Evolutionary conservation across 1,140 invertebrate species (phyloP), one percentile per base, ranked within the genome.

Genomic region (Dendrolimus punctatus): DNA sequence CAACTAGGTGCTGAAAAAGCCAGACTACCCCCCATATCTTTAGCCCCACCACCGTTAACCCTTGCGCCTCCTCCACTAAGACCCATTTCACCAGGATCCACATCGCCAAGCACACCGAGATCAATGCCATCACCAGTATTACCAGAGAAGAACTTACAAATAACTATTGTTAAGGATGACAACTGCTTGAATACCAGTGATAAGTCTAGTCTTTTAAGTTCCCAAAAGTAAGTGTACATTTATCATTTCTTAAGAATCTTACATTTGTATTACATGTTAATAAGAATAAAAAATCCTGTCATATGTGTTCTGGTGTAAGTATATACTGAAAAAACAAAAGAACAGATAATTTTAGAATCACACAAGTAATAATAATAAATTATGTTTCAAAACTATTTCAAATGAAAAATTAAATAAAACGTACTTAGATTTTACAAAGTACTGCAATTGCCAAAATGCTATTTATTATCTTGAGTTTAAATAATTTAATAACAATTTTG

Each of bases 141-240:
- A 43, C 82, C 82, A 8, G 83, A 87, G 52, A 87, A 88, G 53
- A 88, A 87, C 51, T 66, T 87, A 6, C 87, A 88, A 64, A 58
- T 87, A 4, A 70, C 84, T 2, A 74, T 83, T 36, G 64, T 78
- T 4, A 87, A 85, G 51, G 85, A 85, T 46, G 82, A 84, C 39
- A 85, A 81, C 50, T 79, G 78, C 53, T 62, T 86, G 0, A 87
- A 76, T 43, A 76, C 76, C 5, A 87, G 71, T 54, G 86, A 88
- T 52, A 87, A 86, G 58, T 86, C 87, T 5, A 87, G 80, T 64
- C 68, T 87, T 37, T 64, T 87, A 39, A 85, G 79, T 63, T 82
- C 83, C 7, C 80, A 82, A 64, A 86, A 82, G 83, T 86, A 76
- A 84, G 82, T 74, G 6, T 23, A 47, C 6, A 47, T 10, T 47